A percentile compares a stretch with the other conserved stretches of the same genome.
Conservation (phyloP, 2,888 invertebrate species). For the Campoletis raptor region DNA sequence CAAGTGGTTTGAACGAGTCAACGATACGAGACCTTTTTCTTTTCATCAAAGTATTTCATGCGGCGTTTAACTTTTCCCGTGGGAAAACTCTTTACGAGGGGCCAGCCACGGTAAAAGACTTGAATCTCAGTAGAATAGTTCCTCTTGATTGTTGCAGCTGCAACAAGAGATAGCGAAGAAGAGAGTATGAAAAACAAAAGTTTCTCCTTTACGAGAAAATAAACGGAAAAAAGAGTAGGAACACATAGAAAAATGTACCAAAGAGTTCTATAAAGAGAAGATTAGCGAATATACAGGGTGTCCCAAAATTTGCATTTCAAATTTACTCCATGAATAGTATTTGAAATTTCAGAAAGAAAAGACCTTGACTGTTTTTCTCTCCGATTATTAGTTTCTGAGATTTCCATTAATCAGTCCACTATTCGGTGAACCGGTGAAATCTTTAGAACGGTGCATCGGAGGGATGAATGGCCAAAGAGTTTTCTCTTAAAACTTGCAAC, state of each 20-base stretch:
- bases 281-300: not conserved
- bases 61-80: not conserved
- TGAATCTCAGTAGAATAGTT: slow-evolving; percentile 19
- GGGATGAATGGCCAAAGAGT: not conserved
- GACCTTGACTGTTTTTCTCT: not conserved
- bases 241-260: not conserved
- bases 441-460: not conserved
- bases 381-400: not conserved
- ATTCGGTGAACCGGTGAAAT: not conserved
- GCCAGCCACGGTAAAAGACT: slow-evolving; percentile 9
- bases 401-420: not conserved
- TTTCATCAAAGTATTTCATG: slow-evolving; percentile 33
- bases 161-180: slow-evolving; percentile 1
- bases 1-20: slow-evolving; percentile 25
- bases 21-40: slow-evolving; percentile 26
- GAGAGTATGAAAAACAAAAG: not conserved
- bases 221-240: slow-evolving; percentile 10
- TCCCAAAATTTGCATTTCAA: not conserved
- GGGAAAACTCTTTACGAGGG: slow-evolving; percentile 10
- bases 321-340: not conserved
- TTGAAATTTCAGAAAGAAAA: not conserved
- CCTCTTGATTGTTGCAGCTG: slow-evolving; percentile 11
- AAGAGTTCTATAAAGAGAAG: not conserved
- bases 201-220: not conserved
- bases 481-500: not conserved